A percentile compares a stretch with the other conserved stretches of the same genome.
Conservation (phyloP, 2,113 vertebrate species). For the Cyprinodon brontotheroides region DNA sequence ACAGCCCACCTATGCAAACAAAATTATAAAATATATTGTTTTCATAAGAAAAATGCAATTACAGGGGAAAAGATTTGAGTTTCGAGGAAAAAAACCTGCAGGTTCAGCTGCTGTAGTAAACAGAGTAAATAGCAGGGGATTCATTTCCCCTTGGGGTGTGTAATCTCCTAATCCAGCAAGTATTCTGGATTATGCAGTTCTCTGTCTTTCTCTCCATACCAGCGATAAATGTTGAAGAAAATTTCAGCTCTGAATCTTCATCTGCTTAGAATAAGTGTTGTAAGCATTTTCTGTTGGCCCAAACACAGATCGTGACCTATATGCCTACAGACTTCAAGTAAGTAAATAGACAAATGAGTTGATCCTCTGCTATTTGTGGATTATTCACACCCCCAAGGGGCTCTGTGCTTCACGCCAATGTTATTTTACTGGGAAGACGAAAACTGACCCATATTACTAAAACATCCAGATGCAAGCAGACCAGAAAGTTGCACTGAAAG, state of each 20-base stretch:
- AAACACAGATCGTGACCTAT: conserved; percentile 46
- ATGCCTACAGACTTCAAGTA: conserved; percentile 41
- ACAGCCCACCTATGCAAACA: conserved; percentile 2
- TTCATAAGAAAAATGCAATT: conserved; percentile 6
- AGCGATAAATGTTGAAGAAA: conserved; percentile 34
- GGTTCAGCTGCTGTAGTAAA: background rate
- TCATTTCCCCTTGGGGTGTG: conserved; percentile 15
- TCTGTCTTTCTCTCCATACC: conserved; percentile 24
- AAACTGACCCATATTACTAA: conserved; percentile 16
- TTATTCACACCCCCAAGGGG: conserved; percentile 56
- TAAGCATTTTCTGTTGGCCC: conserved; percentile 20
- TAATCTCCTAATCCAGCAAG: conserved; percentile 54
- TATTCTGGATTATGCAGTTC: conserved; percentile 45
- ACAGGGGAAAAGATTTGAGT: conserved; percentile 1
- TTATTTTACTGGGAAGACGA: conserved; percentile 35
- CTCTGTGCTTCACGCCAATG: conserved; percentile 39
- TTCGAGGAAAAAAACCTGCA: conserved; percentile 18
- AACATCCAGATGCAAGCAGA: conserved; percentile 18
- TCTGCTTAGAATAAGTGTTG: conserved; percentile 39
- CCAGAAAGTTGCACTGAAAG: conserved; percentile 29
- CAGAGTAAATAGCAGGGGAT: background rate
- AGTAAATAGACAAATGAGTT: conserved; percentile 49
- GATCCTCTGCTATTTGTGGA: conserved; percentile 45
- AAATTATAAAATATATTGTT: conserved; percentile 12
- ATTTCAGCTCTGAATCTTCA: conserved; percentile 34